Percentiles rank a stretch among this genome's conserved stretches.
Evolutionary conservation across 2,888 invertebrate genomes (phyloP).

Genomic region (Melieria picta): DNA sequence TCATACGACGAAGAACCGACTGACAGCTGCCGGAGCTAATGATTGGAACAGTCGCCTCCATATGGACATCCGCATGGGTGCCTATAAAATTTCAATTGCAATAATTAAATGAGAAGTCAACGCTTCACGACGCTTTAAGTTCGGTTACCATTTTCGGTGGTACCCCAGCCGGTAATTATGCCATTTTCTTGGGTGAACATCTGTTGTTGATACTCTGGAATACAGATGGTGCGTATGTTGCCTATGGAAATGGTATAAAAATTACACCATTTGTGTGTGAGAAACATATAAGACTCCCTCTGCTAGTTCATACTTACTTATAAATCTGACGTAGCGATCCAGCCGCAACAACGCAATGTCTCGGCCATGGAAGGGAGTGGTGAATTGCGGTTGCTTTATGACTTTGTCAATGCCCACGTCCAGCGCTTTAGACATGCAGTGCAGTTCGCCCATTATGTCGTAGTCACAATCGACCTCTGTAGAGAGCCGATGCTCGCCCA

Average conservation of each 20-base stretch:
- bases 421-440: not conserved
- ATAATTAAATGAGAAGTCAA: no score
- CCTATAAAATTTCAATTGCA: no score
- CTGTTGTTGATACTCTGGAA: constrained; percentile 7
- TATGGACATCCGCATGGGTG: constrained; percentile 5
- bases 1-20: not conserved
- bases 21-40: constrained; percentile 4
- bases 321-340: not conserved
- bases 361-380: not conserved
- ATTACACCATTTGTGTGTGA: no score
- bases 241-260: not conserved
- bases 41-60: constrained; percentile 18
- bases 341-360: constrained; percentile 22
- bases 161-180: constrained; percentile 21
- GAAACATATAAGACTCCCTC: no score
- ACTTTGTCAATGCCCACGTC: constrained; percentile 15
- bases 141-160: constrained; percentile 24
- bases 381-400: not conserved
- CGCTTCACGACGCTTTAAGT: not conserved
- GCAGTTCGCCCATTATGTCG: not conserved
- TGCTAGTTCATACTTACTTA: not conserved
- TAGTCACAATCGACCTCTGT: constrained; percentile 16
- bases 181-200: not conserved
- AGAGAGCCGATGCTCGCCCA: constrained; percentile 20
- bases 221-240: constrained; percentile 15